Conservation (phyloP, 2,797 vertebrate genomes). For the Protonibea diacanthus region DNA sequence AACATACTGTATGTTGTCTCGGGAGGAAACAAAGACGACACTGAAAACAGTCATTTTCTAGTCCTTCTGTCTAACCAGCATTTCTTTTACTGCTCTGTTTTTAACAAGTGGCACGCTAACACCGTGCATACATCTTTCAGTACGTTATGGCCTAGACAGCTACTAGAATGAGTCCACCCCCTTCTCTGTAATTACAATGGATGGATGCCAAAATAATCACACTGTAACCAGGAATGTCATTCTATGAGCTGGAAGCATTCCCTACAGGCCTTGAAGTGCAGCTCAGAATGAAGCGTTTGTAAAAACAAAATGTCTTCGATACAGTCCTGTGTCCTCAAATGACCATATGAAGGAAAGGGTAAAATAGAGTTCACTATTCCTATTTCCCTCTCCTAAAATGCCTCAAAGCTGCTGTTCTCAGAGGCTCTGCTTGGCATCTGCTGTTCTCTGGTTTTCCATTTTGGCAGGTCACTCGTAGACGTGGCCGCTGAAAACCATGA, state of each 20-base stretch:
- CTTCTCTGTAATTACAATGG: constrained; percentile 28
- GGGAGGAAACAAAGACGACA: neutral
- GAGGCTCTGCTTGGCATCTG: constrained; percentile 62
- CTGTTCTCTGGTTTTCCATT: constrained; percentile 64
- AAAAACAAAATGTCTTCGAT: constrained; percentile 13
- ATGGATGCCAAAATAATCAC: constrained; percentile 55
- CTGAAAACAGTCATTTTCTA: neutral
- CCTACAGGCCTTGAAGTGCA: constrained; percentile 10
- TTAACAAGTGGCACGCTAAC: neutral
- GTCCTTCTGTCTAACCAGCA: neutral
- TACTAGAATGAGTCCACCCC: constrained; percentile 9
- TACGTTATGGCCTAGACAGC: constrained; percentile 7
- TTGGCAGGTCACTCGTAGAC: constrained; percentile 74
- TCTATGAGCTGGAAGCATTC: constrained; percentile 28
- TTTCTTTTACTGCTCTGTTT: constrained; percentile 11
- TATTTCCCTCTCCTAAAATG: constrained; percentile 19
- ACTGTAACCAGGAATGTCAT: constrained; percentile 27
- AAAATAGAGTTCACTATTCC: constrained; percentile 59
- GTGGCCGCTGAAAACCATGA: constrained; percentile 78
- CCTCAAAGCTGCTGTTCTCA: constrained; percentile 50
- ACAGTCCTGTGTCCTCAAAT: constrained; percentile 47
- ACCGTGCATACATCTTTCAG: neutral
- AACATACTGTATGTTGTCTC: neutral
- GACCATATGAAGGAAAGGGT: constrained; percentile 47
- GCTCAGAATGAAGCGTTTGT: constrained; percentile 17